A percentile compares a stretch with the other conserved stretches of the same genome.
Evolutionary conservation across 2,113 vertebrate species (phyloP).

Genomic region (Salvelinus sp.): DNA sequence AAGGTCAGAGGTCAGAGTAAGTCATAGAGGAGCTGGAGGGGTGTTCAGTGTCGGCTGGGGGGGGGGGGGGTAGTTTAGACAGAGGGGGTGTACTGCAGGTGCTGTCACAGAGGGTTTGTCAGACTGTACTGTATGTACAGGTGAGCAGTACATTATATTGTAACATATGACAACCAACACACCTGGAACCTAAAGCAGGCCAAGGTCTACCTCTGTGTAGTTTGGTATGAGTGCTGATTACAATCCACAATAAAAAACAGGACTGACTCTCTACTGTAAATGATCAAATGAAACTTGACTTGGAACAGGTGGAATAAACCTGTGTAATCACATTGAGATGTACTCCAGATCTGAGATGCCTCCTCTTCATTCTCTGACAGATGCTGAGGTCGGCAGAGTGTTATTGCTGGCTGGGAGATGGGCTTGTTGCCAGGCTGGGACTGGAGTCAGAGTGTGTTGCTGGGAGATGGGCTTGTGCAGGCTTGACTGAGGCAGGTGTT

Average conservation of each 20-base stretch:
- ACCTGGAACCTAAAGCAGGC: no score
- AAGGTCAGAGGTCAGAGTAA: conserved; percentile 4
- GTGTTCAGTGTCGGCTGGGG: neutral
- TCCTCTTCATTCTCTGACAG: conserved; percentile 52
- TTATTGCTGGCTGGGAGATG: no score
- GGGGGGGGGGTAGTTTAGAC: neutral
- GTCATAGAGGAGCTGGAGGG: neutral
- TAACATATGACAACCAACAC: no score
- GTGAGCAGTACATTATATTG: neutral
- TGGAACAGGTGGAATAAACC: neutral
- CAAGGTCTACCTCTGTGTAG: no score
- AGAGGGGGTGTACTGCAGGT: neutral
- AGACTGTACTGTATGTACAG: neutral
- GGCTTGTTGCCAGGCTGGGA: no score
- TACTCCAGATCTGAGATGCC: conserved; percentile 51
- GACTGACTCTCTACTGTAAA: no score
- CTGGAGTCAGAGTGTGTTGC: no score
- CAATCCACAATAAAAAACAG: no score
- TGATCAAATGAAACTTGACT: neutral
- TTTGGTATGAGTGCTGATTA: no score
- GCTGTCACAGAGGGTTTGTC: neutral
- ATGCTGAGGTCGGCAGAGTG: no score
- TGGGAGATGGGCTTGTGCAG: no score
- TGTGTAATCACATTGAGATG: conserved; percentile 48
- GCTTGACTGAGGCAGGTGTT: no score